Conservation (phyloP, 2,113 vertebrate genomes). For the Cyprinodon tularosa region DNA sequence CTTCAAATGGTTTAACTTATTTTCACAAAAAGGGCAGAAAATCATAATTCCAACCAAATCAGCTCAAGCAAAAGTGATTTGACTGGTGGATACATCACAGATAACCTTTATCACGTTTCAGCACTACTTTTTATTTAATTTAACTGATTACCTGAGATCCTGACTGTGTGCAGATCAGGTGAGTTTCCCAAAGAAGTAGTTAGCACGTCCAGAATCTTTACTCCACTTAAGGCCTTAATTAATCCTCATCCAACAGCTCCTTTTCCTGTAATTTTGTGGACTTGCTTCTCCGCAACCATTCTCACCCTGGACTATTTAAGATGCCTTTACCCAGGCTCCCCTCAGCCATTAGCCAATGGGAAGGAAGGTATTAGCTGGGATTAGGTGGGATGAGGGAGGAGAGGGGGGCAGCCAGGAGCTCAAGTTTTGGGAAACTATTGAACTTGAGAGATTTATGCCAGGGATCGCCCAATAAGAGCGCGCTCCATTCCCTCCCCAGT, state of each 20-base stretch:
- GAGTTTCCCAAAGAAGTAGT: constrained; percentile 13
- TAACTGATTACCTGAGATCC: constrained; percentile 55
- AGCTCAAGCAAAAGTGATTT: neutral
- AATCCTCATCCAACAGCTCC: constrained; percentile 39
- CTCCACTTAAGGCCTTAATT: constrained; percentile 24
- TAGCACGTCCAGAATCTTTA: constrained; percentile 21
- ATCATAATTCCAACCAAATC: too few relatives aligned
- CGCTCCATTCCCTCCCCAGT: constrained; percentile 74
- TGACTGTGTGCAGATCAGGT: constrained; percentile 10
- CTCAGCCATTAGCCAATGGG: constrained; percentile 85
- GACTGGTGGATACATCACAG: neutral
- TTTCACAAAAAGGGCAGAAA: neutral
- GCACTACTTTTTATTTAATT: neutral
- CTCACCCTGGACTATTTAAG: constrained; percentile 81
- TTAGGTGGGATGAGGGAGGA: constrained; percentile 81
- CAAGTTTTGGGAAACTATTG: constrained; percentile 85
- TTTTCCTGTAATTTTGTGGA: constrained; percentile 48
- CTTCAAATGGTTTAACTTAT: neutral
- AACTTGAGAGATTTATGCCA: constrained; percentile 83
- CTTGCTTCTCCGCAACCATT: constrained; percentile 71
- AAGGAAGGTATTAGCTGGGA: constrained; percentile 84
- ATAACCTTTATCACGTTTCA: neutral
- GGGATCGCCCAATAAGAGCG: constrained; percentile 76
- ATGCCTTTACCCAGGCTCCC: constrained; percentile 81
- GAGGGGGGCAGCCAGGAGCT: constrained; percentile 74